Conservation (phyloP, 2,113 vertebrate genomes). For the Gadus macrocephalus region DNA sequence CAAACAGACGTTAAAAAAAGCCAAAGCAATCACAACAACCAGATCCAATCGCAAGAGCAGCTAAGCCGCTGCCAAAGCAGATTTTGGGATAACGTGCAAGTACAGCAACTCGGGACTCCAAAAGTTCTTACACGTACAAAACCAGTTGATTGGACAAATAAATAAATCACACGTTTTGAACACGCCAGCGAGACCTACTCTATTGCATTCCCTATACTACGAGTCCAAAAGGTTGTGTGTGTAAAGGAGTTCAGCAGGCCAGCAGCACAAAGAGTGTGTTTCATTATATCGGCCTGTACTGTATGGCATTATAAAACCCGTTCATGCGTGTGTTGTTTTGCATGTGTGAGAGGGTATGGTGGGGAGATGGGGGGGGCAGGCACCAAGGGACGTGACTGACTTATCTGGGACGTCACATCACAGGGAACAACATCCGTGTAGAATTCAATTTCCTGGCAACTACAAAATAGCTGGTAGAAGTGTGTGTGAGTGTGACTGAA, state of each 20-base stretch:
- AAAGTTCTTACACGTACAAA: too few species aligned
- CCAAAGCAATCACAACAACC: too few species aligned
- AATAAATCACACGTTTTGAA: too few species aligned
- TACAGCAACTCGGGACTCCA: too few species aligned
- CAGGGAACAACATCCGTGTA: conserved; percentile 52
- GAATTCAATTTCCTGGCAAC: conserved; percentile 64
- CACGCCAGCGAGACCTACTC: too few species aligned
- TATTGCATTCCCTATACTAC: too few species aligned
- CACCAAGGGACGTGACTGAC: conserved; percentile 53
- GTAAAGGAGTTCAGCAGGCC: neutral
- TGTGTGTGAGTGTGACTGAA: conserved; percentile 52
- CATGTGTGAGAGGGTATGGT: neutral
- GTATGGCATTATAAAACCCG: neutral
- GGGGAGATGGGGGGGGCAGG: conserved; percentile 20
- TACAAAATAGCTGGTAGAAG: conserved; percentile 23
- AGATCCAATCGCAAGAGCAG: too few species aligned
- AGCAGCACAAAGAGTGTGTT: neutral
- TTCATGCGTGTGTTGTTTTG: neutral
- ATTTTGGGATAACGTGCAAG: too few species aligned
- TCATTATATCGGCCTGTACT: neutral
- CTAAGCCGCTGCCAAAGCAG: too few species aligned
- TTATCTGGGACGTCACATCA: conserved; percentile 68
- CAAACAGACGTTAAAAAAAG: too few species aligned
- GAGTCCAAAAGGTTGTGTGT: neutral
- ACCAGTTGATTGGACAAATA: too few species aligned